Base-by-base conservation (phyloP, 2,888 invertebrate genomes). In the Nasonia oneida region DNA sequence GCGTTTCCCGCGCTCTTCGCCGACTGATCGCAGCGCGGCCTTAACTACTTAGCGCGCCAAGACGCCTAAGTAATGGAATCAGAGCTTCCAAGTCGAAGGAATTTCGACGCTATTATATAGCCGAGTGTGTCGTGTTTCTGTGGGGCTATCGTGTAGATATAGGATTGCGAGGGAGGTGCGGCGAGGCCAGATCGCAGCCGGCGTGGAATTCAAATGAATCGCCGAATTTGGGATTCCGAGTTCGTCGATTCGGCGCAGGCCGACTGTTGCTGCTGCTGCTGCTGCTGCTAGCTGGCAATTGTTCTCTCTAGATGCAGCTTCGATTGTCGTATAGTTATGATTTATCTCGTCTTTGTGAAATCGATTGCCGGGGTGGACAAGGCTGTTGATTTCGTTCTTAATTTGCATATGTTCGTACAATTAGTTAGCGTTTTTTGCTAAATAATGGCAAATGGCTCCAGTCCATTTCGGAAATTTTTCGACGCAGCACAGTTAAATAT, bases 171-270 rank as follows among this genome's bases (percentile, higher is more conserved):
- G 23, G 23, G 23, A 23, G 23, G 23, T 23, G 23, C 23, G 23
- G 53, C 3, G 53, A 57, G 29, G 8, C 47, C 47, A 42, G 23
- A 29, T 57, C 77, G 29, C 42, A 61, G 37, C 61, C 42, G 37
- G 80, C 29, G 23, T 23, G 76, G 85, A 81, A 85, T 81, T 81
- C 29, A 81, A 81, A 85, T 85, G 85, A 81, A 84, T 76, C 81
- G 64, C 3, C 74, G 67, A 85, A 82, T 85, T 74, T 78, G 39
- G 82, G 12, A 83, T 83, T 85, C 81, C n/a, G 70, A 50, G 75
- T 83, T 78, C 78, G 67, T 61, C 29, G 29, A 50, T 64, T 10
- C 23, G 1, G 50, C 6, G 50, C 29, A 29, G 29, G 29, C 29
- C 50, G n/a, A 6, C 73, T 42, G 47, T 14, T 39, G 10, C 39